Evolutionary conservation across 2,888 invertebrate genomes (phyloP).

Genomic region (Trimorus sp.): DNA sequence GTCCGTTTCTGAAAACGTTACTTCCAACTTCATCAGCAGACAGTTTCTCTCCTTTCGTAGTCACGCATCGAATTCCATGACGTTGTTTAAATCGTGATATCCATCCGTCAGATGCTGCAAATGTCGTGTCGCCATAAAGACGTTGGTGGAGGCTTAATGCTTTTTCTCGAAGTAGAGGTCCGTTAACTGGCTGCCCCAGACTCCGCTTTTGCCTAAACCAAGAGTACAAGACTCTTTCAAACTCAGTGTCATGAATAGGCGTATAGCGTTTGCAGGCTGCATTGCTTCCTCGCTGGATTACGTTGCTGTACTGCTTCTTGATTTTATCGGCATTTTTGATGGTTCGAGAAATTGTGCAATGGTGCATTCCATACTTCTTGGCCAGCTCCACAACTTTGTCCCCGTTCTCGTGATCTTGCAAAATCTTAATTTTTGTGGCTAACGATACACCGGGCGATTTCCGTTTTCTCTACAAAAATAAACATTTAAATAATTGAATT

Average conservation of each 20-base stretch:
- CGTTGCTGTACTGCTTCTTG: neutral
- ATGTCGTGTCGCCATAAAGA: neutral
- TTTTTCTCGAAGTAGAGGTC: neutral
- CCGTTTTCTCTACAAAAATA: too few relatives aligned
- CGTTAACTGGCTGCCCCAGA: constrained; percentile 10
- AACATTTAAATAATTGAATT: too few relatives aligned
- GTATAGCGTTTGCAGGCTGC: neutral
- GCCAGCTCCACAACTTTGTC: neutral
- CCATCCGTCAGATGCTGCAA: constrained; percentile 26
- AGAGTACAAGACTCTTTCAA: constrained; percentile 2
- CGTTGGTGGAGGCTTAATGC: neutral
- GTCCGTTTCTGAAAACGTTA: neutral
- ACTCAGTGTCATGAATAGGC: neutral
- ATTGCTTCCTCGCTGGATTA: neutral
- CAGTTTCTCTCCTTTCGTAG: constrained; percentile 7
- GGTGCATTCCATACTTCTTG: constrained; percentile 1
- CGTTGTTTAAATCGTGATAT: constrained; percentile 16
- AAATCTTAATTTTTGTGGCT: constrained; percentile 13
- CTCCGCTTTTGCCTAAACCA: constrained; percentile 20
- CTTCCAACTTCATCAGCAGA: constrained; percentile 1
- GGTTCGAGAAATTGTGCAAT: constrained; percentile 1
- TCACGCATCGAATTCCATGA: constrained; percentile 7
- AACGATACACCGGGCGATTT: too few relatives aligned
- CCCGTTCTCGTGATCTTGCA: neutral
- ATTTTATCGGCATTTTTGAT: constrained; percentile 1